A percentile compares a stretch with the other conserved stretches of the same genome.
These are phyloP conservation scores for Drosophila prosaltans DNA, from an alignment of 1,140 invertebrate species.

Conservation along the genomic window DNA sequence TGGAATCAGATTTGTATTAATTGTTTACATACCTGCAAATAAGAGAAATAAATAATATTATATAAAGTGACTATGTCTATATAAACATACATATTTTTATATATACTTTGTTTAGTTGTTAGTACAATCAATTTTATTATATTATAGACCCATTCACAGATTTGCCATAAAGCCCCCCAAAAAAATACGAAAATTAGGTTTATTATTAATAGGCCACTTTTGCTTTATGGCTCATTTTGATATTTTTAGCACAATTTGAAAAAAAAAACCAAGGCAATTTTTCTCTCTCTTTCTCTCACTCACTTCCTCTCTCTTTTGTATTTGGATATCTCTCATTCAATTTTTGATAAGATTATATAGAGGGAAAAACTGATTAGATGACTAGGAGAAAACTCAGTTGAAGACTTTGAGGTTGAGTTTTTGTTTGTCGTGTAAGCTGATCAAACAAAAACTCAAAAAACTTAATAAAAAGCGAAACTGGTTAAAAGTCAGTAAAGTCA, in stretches of 20 bases:
- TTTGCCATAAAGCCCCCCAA: constrained; percentile 12
- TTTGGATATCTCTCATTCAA: constrained; percentile 34
- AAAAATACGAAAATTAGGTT: constrained; percentile 4
- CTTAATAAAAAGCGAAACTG: constrained; percentile 50
- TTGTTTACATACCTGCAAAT: constrained; percentile 50
- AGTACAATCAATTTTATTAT: constrained; percentile 21
- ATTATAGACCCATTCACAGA: constrained; percentile 1
- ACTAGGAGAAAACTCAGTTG: constrained; percentile 16
- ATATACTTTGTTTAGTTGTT: background rate
- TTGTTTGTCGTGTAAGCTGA: constrained; percentile 22
- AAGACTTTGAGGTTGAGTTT: constrained; percentile 22
- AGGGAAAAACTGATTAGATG: constrained; percentile 43
- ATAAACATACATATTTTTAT: constrained; percentile 2
- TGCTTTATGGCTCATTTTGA: constrained; percentile 29
- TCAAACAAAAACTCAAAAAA: constrained; percentile 12
- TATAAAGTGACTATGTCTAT: constrained; percentile 11
- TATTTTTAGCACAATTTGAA: constrained; percentile 17
- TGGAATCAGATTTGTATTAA: background rate
- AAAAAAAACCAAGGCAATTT: constrained; percentile 37
- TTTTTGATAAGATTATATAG: constrained; percentile 60
- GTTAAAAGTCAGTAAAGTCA: constrained; percentile 30
- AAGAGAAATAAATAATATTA: constrained; percentile 4
- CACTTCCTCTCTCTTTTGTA: background rate
- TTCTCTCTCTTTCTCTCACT: constrained; percentile 31
- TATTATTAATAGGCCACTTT: constrained; percentile 30